phyloP scores from a whole-genome alignment of 2,113 vertebrate species.

The Puma concolor region DNA sequence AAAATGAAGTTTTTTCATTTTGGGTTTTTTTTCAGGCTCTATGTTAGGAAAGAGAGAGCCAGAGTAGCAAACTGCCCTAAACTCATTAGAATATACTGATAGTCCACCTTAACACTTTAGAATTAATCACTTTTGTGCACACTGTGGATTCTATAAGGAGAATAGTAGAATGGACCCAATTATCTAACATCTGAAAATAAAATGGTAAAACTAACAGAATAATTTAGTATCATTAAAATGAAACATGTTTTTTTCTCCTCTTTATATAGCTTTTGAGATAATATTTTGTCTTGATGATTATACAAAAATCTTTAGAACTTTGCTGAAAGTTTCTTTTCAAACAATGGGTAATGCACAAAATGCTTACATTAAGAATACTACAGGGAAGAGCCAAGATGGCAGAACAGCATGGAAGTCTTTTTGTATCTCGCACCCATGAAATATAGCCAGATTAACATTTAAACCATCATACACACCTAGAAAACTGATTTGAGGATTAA shows the following conservation, averaged over 20 bases:
- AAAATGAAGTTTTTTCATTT: neutral
- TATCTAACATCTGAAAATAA: slow-evolving; percentile 8
- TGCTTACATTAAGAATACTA: neutral
- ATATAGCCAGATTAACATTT: too few relatives aligned
- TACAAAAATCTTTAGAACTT: slow-evolving; percentile 42
- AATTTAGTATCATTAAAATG: slow-evolving; percentile 38
- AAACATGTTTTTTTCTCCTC: neutral
- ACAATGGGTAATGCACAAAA: neutral
- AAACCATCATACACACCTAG: too few relatives aligned
- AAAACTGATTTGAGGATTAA: too few relatives aligned
- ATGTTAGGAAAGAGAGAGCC: neutral
- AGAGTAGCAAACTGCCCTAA: neutral
- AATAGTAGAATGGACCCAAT: neutral
- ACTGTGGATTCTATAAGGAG: neutral
- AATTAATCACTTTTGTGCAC: neutral
- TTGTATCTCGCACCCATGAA: too few relatives aligned
- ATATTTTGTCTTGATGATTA: slow-evolving; percentile 54
- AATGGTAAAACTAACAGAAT: neutral
- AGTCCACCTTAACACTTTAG: neutral
- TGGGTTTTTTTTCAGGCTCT: neutral
- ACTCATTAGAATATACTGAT: neutral
- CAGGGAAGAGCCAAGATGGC: too few relatives aligned
- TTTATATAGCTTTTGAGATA: neutral
- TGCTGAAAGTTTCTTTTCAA: slow-evolving; percentile 24
- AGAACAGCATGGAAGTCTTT: too few relatives aligned